Conservation (phyloP, 2,113 vertebrate species). For the Phylloscopus whistleri region DNA sequence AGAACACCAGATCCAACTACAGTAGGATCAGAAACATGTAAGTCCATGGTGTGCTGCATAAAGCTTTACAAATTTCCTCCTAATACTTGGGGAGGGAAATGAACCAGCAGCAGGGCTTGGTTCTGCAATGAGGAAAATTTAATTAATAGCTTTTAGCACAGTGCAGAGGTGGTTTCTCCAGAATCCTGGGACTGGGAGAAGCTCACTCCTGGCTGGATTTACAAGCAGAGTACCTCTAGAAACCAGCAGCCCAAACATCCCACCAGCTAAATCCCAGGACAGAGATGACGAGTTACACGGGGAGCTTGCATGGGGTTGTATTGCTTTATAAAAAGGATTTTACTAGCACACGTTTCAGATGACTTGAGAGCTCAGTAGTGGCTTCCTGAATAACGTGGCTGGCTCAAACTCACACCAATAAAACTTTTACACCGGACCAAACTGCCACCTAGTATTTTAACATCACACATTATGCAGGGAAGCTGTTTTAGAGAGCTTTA, state of each 20-base stretch:
- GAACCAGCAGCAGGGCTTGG: not conserved
- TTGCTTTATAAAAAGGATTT: not conserved
- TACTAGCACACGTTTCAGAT: not conserved
- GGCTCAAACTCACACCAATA: constrained; percentile 4
- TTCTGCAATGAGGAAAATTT: not conserved
- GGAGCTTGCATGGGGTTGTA: not conserved
- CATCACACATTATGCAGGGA: not conserved
- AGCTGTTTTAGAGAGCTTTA: constrained; percentile 1
- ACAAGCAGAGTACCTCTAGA: not conserved
- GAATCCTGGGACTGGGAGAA: not conserved
- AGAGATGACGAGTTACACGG: not conserved
- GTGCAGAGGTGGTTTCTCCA: not conserved
- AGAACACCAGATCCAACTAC: too few relatives aligned
- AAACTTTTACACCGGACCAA: not conserved
- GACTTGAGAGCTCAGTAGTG: not conserved
- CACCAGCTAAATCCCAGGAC: not conserved
- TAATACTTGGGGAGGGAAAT: not conserved
- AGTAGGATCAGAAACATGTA: not conserved
- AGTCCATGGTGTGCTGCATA: not conserved
- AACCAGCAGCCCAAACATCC: not conserved
- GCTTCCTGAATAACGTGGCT: not conserved
- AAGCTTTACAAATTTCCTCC: not conserved
- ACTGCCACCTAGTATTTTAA: constrained; percentile 31
- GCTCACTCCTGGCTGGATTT: not conserved
- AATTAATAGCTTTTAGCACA: not conserved